Evolutionary conservation across 1,140 invertebrate species (phyloP).

Genomic region (Leptopilina boulardi): DNA sequence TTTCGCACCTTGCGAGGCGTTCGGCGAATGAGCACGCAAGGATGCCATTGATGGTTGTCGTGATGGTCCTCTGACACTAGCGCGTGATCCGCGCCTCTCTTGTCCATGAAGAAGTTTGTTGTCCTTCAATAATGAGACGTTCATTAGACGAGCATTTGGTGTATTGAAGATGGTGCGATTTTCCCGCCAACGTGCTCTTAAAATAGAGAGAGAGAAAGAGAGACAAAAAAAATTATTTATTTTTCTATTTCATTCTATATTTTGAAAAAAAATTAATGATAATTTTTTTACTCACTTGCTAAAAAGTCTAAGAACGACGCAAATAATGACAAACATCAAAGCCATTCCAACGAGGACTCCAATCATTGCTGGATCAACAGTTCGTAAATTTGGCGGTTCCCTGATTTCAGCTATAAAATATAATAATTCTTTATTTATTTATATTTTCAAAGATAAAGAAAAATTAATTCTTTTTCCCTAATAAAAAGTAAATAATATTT

Average conservation of each 20-base stretch:
- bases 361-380: constrained; percentile 92
- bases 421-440: constrained; percentile 20
- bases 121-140: constrained; percentile 88
- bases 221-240: background rate
- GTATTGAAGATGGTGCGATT: constrained; percentile 96
- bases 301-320: constrained; percentile 93
- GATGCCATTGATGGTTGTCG: constrained; percentile 89
- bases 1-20: constrained; percentile 85
- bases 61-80: constrained; percentile 85
- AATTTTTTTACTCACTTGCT: constrained; percentile 93
- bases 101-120: constrained; percentile 87
- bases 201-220: no score
- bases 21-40: constrained; percentile 86
- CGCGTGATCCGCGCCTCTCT: constrained; percentile 85
- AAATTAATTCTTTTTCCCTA: constrained; percentile 36
- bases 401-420: constrained; percentile 72
- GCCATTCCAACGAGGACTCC: constrained; percentile 92
- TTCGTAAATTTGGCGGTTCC: constrained; percentile 76
- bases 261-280: no score
- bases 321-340: constrained; percentile 96
- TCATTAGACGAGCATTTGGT: constrained; percentile 93
- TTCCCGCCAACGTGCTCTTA: constrained; percentile 91
- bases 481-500: no score
- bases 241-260: no score
- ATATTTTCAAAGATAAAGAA: no score